A percentile compares a stretch with the other conserved stretches of the same genome.
Evolutionary conservation across 2,113 vertebrate genomes (phyloP).

Genomic region (Sebastes fasciatus): DNA sequence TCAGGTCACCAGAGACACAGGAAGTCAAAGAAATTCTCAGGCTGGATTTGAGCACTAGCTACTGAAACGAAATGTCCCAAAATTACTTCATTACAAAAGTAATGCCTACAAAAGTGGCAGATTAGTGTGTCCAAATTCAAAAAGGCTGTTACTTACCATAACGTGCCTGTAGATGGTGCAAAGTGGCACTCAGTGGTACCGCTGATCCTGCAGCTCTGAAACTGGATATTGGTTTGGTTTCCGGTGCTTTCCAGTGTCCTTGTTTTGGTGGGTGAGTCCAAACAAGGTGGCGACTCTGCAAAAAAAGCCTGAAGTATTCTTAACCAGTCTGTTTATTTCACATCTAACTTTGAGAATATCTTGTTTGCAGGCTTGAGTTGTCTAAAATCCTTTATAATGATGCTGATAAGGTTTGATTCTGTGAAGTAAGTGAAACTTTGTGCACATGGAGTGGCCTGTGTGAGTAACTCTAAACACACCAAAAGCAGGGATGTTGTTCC

Average conservation of each 20-base stretch:
- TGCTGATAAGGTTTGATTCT: not conserved
- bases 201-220: not conserved
- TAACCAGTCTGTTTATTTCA: not conserved
- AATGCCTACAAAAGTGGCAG: not conserved
- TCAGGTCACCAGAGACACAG: no score
- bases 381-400: no score
- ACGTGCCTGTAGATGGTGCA: constrained; percentile 17
- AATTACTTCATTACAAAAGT: not conserved
- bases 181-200: not conserved
- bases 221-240: not conserved
- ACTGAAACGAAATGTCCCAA: not conserved
- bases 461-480: not conserved
- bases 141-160: constrained; percentile 4
- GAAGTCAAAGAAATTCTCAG: not conserved
- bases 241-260: not conserved
- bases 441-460: not conserved
- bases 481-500: not conserved
- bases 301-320: not conserved
- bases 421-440: not conserved
- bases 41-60: not conserved
- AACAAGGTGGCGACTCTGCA: not conserved
- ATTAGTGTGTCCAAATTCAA: not conserved
- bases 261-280: not conserved
- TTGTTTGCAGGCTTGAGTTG: not conserved
- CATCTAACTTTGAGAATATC: not conserved